Evolutionary conservation across 2,797 vertebrate species (phyloP), one percentile per base, ranked within the genome.

Genomic region (Heterohyrax brucei): DNA sequence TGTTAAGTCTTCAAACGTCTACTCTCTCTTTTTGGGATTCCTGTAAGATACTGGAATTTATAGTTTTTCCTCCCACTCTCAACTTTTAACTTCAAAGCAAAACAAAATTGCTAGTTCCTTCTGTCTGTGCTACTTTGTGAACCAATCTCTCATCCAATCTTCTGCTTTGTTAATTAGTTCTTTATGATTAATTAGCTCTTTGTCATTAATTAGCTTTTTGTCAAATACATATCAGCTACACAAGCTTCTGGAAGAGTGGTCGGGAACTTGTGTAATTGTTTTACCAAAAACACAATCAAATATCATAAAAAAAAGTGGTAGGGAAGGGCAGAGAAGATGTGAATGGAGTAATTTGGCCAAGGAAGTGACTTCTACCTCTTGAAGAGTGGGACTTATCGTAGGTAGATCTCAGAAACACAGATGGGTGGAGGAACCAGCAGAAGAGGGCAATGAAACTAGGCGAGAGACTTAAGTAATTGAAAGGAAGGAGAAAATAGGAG

Each of bases 141-240:
- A 18, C 21, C 28, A 10, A 24, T 3, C 1, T 48, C 26, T 7
- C 16, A 0, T 4, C 7, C 19, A 2, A 18, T 56, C 39, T 9
- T 30, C 70, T 30, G 81, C 68, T 21, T 46, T 28, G 0, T 12
- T 44, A 26, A 16, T 18, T 8, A 48, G 61, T 7, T 39, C 66
- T n/a, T 44, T 33, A 1, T 14, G 7, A 1, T 26, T 1, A 18
- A 50, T 73, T 39, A 39, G 39, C 39, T 39, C 39, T 39, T 39
- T 39, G 3, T 39, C 39, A 39, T 39, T 39, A 39, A 39, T 39
- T 39, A 39, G 39, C 39, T 39, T 39, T 39, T 39, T 39, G 39
- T 39, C 39, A 39, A 39, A 39, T 39, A 39, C 39, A 39, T 39
- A 39, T 39, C 39, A 39, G 39, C 39, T 39, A 39, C 39, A 39